Evolutionary conservation across 2,113 vertebrate genomes (phyloP), one percentile per base, ranked within the genome.

Genomic region (Vidua chalybeata): DNA sequence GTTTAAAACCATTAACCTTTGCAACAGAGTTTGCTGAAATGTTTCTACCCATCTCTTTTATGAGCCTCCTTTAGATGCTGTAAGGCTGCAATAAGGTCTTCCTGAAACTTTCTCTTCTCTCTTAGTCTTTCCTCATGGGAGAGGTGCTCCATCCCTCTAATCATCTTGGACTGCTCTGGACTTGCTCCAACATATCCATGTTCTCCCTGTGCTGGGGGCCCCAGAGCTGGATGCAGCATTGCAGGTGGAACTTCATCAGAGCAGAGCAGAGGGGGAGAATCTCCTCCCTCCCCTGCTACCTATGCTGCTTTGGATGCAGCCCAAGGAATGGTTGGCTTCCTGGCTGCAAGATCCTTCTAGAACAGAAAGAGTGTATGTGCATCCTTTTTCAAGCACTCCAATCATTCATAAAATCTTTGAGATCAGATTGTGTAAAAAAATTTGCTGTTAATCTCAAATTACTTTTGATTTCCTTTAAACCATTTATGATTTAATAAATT

Each of bases 301-400:
- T 8, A 1, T 0, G 0, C 2, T 16, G 15, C 18, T 76, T 19
- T 64, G 22, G 33, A 16, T 82, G 28, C 8, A 76, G 43, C 37
- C 13, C 51, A 46, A 51, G 45, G 17, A 23, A 24, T 0, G 1
- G 3, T 1, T 80, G 26, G 27, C 4, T 43, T 80, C 75, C 26
- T 30, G 49, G 21, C 17, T 55, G 27, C 2, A 15, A 62, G n/a
- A 61, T 73, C 54, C 10, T 46, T 68, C 30, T 82, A 58, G 16
- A 84, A 66, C 4, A 45, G 3, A 6, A 19, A 37, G 12, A 59
- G 12, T 63, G 11, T 3, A 17, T 20, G 5, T 0, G 2, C 9
- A 8, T 41, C 0, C n/a, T 41, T 80, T 87, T 88, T 66, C 14
- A 56, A 84, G 31, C 19, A n/a, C 30, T 61, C 80, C 30, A 58